Conservation (phyloP, 1,140 invertebrate genomes). For the Brachionus calyciflorus region DNA sequence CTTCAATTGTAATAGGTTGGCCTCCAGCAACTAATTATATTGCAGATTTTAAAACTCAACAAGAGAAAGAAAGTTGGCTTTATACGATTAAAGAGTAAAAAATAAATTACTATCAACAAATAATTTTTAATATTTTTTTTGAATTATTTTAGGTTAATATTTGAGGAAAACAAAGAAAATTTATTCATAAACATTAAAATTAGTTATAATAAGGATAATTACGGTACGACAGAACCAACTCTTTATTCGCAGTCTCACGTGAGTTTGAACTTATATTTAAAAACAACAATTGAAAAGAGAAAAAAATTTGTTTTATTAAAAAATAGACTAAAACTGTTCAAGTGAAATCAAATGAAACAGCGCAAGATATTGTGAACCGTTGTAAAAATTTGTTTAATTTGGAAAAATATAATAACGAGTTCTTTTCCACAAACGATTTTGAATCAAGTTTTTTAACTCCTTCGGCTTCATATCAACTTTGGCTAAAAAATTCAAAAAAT, state of each 20-base stretch:
- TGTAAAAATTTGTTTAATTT: conserved; percentile 36
- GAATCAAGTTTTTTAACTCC: no score
- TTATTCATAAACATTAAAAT: conserved; percentile 39
- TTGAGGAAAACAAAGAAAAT: conserved; percentile 9
- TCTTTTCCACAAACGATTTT: no score
- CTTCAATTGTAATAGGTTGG: conserved; percentile 36
- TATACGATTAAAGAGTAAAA: conserved; percentile 27
- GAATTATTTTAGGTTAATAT: neutral
- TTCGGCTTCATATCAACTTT: conserved; percentile 39
- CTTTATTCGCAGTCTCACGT: conserved; percentile 27
- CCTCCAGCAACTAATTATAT: conserved; percentile 34
- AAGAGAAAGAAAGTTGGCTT: conserved; percentile 16
- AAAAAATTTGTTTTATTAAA: neutral
- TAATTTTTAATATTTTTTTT: neutral
- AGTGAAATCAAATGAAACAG: conserved; percentile 30
- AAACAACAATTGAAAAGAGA: neutral
- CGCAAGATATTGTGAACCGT: neutral
- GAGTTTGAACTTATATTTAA: no score
- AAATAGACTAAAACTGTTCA: conserved; percentile 37
- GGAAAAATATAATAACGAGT: neutral
- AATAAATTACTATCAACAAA: neutral
- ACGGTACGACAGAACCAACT: conserved; percentile 20
- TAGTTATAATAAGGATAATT: conserved; percentile 36
- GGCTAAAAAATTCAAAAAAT: conserved; percentile 27
- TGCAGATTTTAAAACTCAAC: neutral